Evolutionary conservation across 2,797 vertebrate species (phyloP), one percentile per base, ranked within the genome.

Genomic region (Pseudotriccus pelzelni): DNA sequence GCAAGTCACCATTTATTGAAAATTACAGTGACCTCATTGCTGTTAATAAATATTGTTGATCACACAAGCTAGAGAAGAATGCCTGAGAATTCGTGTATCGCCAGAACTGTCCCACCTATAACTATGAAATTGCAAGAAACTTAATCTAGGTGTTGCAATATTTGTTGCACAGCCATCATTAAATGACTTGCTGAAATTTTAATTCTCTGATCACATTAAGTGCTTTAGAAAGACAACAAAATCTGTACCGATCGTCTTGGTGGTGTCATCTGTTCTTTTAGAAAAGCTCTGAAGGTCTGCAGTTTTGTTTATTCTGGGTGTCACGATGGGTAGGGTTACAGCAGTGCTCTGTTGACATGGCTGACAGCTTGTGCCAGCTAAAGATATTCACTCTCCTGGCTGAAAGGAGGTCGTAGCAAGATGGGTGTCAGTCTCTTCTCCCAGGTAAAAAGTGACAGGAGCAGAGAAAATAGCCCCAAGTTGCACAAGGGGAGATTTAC

Each of bases 161-260:
- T 96, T 98, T 94, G 94, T 96, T 85, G 92, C 67, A 50, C 49
- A 84, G 96, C 95, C 94, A 89, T 98, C 97, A 97, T 98, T 98
- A 98, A 98, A 97, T 94, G 98, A 98, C 96, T 97, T 95, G 96
- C 90, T 98, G 97, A 98, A 98, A 98, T 98, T 98, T 98, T 98
- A 98, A 98, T 98, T 98, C 97, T 98, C 98, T 98, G 98, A 98
- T 98, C 98, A 98, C 98, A 97, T 98, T 98, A 98, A 98, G 98
- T 98, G 98, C 98, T 98, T 98, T 55, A 95, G 97, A 97, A 98
- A 98, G 97, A 98, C 97, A 98, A 97, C 94, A 97, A 98, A 98
- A 98, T 98, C 98, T 97, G 97, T 81, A 86, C 92, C 7, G 58
- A 97, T 97, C 93, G 93, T 97, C 98, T 98, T 87, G 94, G 94